Evolutionary conservation across 1,140 invertebrate species (phyloP), one percentile per base, ranked within the genome.

Genomic region (Drosophila nikananu): DNA sequence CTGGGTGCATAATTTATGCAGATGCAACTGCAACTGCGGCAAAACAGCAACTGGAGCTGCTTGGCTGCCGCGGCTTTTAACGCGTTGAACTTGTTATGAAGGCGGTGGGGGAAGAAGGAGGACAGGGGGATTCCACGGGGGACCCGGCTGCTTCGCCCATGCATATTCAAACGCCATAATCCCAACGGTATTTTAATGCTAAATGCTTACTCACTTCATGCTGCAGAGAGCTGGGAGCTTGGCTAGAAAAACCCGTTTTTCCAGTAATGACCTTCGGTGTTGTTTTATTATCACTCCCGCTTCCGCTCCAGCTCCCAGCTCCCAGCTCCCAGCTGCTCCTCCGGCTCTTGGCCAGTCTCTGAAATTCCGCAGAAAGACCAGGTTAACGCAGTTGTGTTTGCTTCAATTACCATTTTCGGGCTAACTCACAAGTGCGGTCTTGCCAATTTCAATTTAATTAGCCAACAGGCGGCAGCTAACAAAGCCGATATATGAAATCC

Each of bases 171-270:
- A 83, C 71, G 74, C 78, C 86, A 87, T 87, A 87, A 87, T 87
- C 86, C 86, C 86, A 89, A 89, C 86, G 86, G 86, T 90, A 89
- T 89, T 89, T 89, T 84, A 74, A 90, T 90, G 81, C 86, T 90
- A 89, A 89, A 90, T 89, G 84, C 86, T 87, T 84, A 87, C 78
- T 87, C 86, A 87, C 79, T 86, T 80, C 64, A 21, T 66, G 60
- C 64, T 64, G 77, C 68, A 67, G 61, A 67, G 61, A 72, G 65
- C 55, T 51, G 32, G 62, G 42, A 74, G 60, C 32, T 27, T 58
- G 60, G 62, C 55, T 51, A 41, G 49, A 75, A 58, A 83, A 87
- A 89, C 86, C 86, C 86, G 86, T 89, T 89, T 89, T 89, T 90
- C 86, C 86, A 89, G 86, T 89, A 89, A 89, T 89, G 86, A 89